Percentiles rank a stretch among this genome's conserved stretches.
Evolutionary conservation across 2,113 vertebrate species (phyloP).

Genomic region (Stigmatopora nigra): DNA sequence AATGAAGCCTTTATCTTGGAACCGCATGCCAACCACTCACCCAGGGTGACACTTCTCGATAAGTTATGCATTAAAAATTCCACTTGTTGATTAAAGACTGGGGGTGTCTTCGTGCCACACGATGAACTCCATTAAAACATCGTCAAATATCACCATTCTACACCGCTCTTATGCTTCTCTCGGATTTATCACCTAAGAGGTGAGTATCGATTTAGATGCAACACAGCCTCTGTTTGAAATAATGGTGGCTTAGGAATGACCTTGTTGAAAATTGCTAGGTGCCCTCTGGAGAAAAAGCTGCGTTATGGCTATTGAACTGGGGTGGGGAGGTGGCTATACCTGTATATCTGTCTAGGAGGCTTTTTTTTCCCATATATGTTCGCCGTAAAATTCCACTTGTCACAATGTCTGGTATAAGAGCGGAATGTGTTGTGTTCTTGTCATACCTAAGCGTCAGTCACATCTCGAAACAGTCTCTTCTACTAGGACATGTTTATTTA

Average conservation of each 20-base stretch:
- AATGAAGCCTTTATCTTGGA: too few relatives aligned
- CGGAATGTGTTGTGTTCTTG: slow-evolving; percentile 21
- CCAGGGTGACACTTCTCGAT: too few relatives aligned
- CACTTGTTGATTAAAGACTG: background rate
- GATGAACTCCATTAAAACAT: background rate
- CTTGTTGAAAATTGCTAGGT: slow-evolving; percentile 40
- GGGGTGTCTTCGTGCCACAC: background rate
- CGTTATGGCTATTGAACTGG: background rate
- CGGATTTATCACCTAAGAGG: slow-evolving; percentile 22
- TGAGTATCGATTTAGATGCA: slow-evolving; percentile 38
- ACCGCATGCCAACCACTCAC: too few relatives aligned
- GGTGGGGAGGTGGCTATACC: slow-evolving; percentile 17
- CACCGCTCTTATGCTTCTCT: background rate
- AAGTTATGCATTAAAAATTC: background rate
- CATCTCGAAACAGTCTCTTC: slow-evolving; percentile 39
- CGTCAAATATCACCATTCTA: background rate
- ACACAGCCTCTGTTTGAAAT: slow-evolving; percentile 30
- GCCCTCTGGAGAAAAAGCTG: slow-evolving; percentile 27
- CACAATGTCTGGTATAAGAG: slow-evolving; percentile 25
- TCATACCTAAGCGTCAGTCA: background rate
- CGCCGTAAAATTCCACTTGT: slow-evolving; percentile 5
- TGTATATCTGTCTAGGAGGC: slow-evolving; percentile 28
- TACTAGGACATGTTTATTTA: slow-evolving; percentile 77
- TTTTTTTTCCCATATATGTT: slow-evolving; percentile 28
- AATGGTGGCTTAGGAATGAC: slow-evolving; percentile 45